Base-by-base conservation (phyloP, 2,888 invertebrate genomes). In the Adineta ricciae region DNA sequence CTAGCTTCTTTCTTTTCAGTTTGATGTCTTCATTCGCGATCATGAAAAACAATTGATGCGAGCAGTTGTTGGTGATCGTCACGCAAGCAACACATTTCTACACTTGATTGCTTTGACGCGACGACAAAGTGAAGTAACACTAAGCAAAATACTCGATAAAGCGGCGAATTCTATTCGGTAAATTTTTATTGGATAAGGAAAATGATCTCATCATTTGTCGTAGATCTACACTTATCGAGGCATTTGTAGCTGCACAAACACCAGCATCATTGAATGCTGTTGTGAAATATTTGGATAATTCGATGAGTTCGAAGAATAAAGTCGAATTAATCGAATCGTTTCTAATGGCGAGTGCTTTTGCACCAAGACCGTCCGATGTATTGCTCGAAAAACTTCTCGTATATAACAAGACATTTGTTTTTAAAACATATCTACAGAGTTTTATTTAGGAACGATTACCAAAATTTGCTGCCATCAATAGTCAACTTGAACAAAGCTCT, bases 311-410 rank as follows among this genome's bases (percentile, higher is more conserved):
- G 19, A 78, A 78, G 24, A 78, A 78, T 78, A 78, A 41, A 78
- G 19, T 16, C 32, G 41, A 78, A 78, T 78, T 78, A 78, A 41
- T 41, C 11, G 78, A 78, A 78, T 2, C 24, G 0, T 78, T 78
- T 78, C 78, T 78, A 36, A 41, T 78, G 78, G 41, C 78, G n/a
- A 24, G 21, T 41, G 41, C 78, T 11, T 78, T 78, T 78, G n/a
- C 78, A 41, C 78, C 78, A 78, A 41, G 78, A 78, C 78, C 78
- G n/a, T 78, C 78, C 0, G 78, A 78, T n/a, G 24, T 78, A 41
- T 41, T 78, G n/a, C 41, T 78, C 14, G 78, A 78, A 24, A 24
- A 78, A 78, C 2, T 78, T n/a, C n/a, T 78, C 41, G 78, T 78
- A 78, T 24, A 9, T 2, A 78, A 41, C 3, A 46, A 5, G 11